A percentile compares a stretch with the other conserved stretches of the same genome.
These are phyloP conservation scores for Fistularia tabacaria DNA, from an alignment of 2,797 vertebrate genomes.

Conservation along the genomic window DNA sequence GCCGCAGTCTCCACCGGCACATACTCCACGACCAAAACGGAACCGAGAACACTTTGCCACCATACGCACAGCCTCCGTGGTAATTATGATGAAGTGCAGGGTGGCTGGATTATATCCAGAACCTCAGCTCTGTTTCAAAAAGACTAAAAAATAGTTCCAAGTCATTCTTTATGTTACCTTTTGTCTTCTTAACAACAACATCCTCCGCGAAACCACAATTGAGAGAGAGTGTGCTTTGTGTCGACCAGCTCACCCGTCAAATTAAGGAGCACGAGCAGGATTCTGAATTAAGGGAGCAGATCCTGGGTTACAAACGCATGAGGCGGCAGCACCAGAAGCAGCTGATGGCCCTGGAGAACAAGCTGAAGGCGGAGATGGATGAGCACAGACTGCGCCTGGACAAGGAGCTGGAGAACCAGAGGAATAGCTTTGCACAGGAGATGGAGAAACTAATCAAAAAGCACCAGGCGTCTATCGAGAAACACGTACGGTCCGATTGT, in stretches of 20 bases:
- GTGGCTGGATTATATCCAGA: too few species aligned
- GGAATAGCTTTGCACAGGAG: slow-evolving; percentile 93
- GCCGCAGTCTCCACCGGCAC: slow-evolving; percentile 84
- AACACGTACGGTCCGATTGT: slow-evolving; percentile 81
- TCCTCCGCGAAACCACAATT: not conserved
- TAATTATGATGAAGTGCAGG: slow-evolving; percentile 48
- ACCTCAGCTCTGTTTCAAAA: not conserved
- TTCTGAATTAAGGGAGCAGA: slow-evolving; percentile 96
- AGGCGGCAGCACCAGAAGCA: slow-evolving; percentile 98
- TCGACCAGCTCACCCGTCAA: slow-evolving; percentile 91
- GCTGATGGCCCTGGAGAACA: slow-evolving; percentile 96
- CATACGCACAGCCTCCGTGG: slow-evolving; percentile 96
- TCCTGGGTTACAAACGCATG: slow-evolving; percentile 98
- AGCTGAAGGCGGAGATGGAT: slow-evolving; percentile 96
- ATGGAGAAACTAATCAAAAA: slow-evolving; percentile 99
- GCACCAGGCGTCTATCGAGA: slow-evolving; percentile 95
- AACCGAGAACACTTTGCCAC: slow-evolving; percentile 99
- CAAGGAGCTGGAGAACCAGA: slow-evolving; percentile 98
- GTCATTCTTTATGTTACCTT: too few species aligned
- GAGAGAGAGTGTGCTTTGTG: slow-evolving; percentile 11
- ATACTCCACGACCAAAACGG: slow-evolving; percentile 89
- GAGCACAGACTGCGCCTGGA: slow-evolving; percentile 97
- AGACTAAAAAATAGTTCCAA: too few species aligned
- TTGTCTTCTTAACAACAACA: too few species aligned
- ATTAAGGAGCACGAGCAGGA: slow-evolving; percentile 99